Percentiles rank a stretch among this genome's conserved stretches.
Evolutionary conservation across 1,140 invertebrate species (phyloP).

Genomic region (Semibalanus balanoides): DNA sequence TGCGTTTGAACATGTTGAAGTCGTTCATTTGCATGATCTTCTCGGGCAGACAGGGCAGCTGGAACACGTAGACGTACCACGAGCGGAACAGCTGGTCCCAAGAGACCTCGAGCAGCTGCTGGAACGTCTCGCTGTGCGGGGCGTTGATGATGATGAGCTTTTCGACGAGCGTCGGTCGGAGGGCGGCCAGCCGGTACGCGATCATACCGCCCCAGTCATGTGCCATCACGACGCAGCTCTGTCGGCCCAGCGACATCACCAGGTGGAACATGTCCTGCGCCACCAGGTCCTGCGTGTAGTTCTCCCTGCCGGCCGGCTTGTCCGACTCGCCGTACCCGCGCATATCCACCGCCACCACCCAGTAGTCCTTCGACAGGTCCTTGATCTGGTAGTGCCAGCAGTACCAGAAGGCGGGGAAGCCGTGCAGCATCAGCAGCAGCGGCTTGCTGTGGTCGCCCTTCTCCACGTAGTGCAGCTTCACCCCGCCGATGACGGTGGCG

Average conservation of each 20-base stretch:
- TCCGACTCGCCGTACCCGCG: conserved; percentile 55
- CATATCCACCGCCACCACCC: conserved; percentile 19
- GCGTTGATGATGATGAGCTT: conserved; percentile 57
- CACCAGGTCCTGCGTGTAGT: conserved; percentile 46
- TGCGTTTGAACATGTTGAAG: conserved; percentile 9
- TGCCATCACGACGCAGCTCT: conserved; percentile 47
- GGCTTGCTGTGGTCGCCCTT: conserved; percentile 41
- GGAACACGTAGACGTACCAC: conserved; percentile 21
- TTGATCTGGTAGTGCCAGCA: conserved; percentile 50
- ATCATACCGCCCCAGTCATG: conserved; percentile 69
- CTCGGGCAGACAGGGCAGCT: conserved; percentile 19
- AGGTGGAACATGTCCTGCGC: conserved; percentile 53
- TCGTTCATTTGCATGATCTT: conserved; percentile 7
- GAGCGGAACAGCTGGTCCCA: neutral
- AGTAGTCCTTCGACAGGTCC: conserved; percentile 44
- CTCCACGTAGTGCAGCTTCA: conserved; percentile 62
- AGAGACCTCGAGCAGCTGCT: neutral
- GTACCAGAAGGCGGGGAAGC: conserved; percentile 65
- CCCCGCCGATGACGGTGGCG: conserved; percentile 23
- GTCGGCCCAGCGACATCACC: conserved; percentile 30
- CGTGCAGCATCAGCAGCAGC: conserved; percentile 51
- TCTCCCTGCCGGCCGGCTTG: conserved; percentile 45
- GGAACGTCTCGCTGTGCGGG: conserved; percentile 45
- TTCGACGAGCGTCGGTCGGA: conserved; percentile 48
- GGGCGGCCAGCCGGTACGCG: conserved; percentile 50